Evolutionary conservation across 2,797 vertebrate genomes (phyloP).

Genomic region (Pachyuromys duprasi): DNA sequence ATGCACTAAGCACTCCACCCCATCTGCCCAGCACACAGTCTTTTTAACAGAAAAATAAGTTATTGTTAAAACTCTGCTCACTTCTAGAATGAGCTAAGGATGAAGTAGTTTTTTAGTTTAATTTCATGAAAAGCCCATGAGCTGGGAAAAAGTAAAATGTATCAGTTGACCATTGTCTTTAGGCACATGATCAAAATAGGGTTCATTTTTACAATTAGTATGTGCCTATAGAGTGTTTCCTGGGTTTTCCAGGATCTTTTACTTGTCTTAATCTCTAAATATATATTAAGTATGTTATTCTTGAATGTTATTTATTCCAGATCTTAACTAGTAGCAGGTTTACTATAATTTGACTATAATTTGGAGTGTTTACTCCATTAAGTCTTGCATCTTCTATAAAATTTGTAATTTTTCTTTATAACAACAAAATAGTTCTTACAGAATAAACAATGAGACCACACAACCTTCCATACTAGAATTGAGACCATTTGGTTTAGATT

Average conservation of each 20-base stretch:
- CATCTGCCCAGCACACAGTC: background rate
- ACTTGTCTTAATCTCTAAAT: slow-evolving; percentile 31
- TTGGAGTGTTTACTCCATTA: background rate
- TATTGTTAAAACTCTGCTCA: slow-evolving; percentile 8
- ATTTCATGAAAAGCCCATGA: slow-evolving; percentile 21
- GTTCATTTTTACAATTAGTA: slow-evolving; percentile 33
- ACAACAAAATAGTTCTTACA: background rate
- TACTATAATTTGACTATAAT: background rate
- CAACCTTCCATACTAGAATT: background rate
- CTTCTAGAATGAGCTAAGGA: slow-evolving; percentile 44
- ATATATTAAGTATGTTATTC: slow-evolving; percentile 18
- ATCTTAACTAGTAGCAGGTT: slow-evolving; percentile 12
- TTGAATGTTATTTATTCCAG: slow-evolving; percentile 3
- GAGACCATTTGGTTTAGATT: background rate
- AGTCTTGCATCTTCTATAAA: slow-evolving; percentile 14
- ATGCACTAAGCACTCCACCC: background rate
- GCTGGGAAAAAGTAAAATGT: slow-evolving; percentile 47
- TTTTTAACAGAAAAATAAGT: slow-evolving; percentile 36
- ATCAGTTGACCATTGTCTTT: slow-evolving; percentile 40
- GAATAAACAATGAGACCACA: background rate
- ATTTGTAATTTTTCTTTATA: slow-evolving; percentile 41
- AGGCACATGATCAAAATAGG: background rate
- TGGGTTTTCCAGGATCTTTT: slow-evolving; percentile 21
- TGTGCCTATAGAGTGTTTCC: background rate
- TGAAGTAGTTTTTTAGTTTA: slow-evolving; percentile 21